Base-by-base conservation (phyloP, 2,113 vertebrate species). In the Grammomys surdaster region DNA sequence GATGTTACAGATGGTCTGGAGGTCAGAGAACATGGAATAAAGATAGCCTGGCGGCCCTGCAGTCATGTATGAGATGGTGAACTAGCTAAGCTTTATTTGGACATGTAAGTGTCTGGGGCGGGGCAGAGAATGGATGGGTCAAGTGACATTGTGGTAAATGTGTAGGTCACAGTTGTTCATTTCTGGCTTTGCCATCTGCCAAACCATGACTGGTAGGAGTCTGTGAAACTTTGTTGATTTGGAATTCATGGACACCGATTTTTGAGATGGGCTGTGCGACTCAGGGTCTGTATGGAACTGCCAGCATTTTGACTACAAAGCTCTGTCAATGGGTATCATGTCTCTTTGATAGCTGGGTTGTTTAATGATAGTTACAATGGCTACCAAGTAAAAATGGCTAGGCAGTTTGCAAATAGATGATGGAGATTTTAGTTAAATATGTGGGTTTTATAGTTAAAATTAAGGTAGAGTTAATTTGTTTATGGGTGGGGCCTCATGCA, bases 221-320 rank as follows among this genome's bases (percentile, higher is more conserved):
- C 87, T 48, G 0, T 31, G n/a, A 77, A 43, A 51, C 26, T 17
- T 36, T 26, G 51, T 48, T 82, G 17, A 48, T 3, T 77, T 67
- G 51, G 86, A 95, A 82, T 67, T 86, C 82, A 63, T 5, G 82
- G 48, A 22, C 80, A 51, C 36, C 94, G 58, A 70, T 16, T 36
- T 16, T 31, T 31, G 40, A 90, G 58, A 76, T 46, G 51, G 72
- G n/a, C 19, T 63, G 22, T 26, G 9, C 33, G 43, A 24, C 33
- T 26, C 11, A 22, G n/a, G 69, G 80, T 28, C 31, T 48, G 5
- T 24, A 88, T 75, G 48, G 11, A n/a, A 19, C 26, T 17, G 69
- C 11, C 3, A 33, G 80, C 5, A 14, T 65, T 88, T 81, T 95
- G 11, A 58, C 19, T 11, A 36, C 6, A 60, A 92, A 94, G 51